phyloP scores from a whole-genome alignment of 2,797 vertebrate genomes.

The Sebastes alutus region DNA sequence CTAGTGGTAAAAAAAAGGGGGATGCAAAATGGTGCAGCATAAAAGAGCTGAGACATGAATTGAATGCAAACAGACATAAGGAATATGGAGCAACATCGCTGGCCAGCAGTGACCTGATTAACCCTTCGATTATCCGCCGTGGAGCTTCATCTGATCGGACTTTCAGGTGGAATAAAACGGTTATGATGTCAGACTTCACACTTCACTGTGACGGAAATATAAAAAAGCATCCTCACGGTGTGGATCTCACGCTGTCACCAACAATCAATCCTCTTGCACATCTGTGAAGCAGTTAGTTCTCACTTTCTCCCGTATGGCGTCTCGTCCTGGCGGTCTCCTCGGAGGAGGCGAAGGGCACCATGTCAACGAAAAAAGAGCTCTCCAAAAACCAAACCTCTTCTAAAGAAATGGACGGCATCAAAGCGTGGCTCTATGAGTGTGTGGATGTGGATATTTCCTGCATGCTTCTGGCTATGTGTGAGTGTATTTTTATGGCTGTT shows the following conservation, averaged over 20 bases:
- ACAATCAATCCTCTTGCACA: background rate
- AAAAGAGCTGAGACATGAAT: background rate
- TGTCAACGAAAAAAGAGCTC: background rate
- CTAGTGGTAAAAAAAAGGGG: background rate
- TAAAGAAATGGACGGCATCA: background rate
- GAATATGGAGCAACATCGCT: background rate
- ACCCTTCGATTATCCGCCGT: background rate
- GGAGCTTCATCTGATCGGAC: background rate
- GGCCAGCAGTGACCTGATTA: slow-evolving; percentile 19
- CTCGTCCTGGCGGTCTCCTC: background rate
- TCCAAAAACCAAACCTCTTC: background rate
- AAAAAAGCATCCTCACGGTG: background rate
- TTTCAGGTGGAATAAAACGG: background rate
- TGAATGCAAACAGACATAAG: background rate
- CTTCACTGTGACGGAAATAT: background rate
- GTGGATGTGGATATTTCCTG: slow-evolving; percentile 8
- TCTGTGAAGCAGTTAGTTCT: slow-evolving; percentile 1
- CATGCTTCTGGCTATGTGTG: slow-evolving; percentile 23
- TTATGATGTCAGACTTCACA: background rate
- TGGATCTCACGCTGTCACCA: background rate
- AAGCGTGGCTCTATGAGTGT: background rate
- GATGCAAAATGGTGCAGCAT: slow-evolving; percentile 14
- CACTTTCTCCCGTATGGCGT: background rate
- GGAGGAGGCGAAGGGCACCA: background rate
- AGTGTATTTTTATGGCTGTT: slow-evolving; percentile 45